Evolutionary conservation across 1,140 invertebrate species (phyloP).

Genomic region (Dendrolimus kikuchii): DNA sequence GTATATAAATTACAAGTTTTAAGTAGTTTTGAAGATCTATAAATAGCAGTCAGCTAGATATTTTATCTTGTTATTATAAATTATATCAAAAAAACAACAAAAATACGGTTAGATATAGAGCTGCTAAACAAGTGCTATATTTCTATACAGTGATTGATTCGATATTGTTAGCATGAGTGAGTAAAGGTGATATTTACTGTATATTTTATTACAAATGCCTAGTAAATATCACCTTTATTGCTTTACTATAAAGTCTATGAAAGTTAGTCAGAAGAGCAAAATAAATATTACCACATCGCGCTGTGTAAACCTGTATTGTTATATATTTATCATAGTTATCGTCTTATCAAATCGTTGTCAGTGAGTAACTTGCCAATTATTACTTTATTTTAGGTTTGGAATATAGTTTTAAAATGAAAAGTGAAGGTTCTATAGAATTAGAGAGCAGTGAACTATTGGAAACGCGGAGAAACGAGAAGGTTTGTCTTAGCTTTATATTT

Average conservation of each 20-base stretch:
- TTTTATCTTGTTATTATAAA: too few relatives aligned
- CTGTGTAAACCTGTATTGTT: not conserved
- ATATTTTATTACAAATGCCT: too few relatives aligned
- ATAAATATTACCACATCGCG: too few relatives aligned
- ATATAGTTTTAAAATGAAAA: conserved; percentile 6
- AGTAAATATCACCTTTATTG: not conserved
- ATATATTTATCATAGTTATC: conserved; percentile 9
- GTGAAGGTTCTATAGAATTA: conserved; percentile 4
- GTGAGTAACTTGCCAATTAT: conserved; percentile 5
- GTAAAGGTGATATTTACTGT: too few relatives aligned
- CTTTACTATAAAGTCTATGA: not conserved
- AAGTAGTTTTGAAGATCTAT: too few relatives aligned
- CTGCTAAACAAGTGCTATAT: too few relatives aligned
- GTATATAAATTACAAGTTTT: too few relatives aligned
- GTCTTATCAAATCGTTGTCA: conserved; percentile 9
- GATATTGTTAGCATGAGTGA: too few relatives aligned
- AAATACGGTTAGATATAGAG: too few relatives aligned
- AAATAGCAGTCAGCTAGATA: too few relatives aligned
- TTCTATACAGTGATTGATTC: too few relatives aligned
- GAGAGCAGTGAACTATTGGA: conserved; percentile 5
- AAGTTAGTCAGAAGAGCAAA: not conserved
- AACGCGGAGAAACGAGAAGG: conserved; percentile 3
- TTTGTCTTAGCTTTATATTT: conserved; percentile 1
- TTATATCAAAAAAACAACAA: too few relatives aligned
- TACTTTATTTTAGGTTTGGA: conserved; percentile 7